Evolutionary conservation across 2,888 invertebrate species (phyloP).

Genomic region (Spisula solida): DNA sequence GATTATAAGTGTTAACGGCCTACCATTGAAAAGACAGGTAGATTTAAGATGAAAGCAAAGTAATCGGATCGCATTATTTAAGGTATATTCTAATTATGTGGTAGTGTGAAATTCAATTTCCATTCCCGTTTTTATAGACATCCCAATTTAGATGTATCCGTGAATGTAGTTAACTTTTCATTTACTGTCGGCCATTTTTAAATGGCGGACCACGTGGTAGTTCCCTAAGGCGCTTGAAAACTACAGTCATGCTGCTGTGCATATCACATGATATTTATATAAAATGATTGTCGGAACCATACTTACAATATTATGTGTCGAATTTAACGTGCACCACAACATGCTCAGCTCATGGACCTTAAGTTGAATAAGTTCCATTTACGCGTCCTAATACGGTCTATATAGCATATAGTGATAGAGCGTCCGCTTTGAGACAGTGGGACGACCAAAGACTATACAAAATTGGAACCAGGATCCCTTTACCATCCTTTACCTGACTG

Average conservation of each 20-base stretch:
- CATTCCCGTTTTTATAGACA: slow-evolving; percentile 49
- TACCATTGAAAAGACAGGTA: slow-evolving; percentile 58
- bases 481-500: no score
- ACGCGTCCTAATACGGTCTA: no score
- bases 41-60: slow-evolving; percentile 61
- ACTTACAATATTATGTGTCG: no score
- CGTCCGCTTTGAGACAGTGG: no score
- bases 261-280: neutral
- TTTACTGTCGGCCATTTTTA: neutral
- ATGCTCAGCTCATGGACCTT: no score
- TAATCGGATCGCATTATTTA: slow-evolving; percentile 61
- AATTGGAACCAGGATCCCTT: no score
- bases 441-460: no score
- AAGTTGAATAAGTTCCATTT: no score
- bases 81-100: slow-evolving; percentile 61
- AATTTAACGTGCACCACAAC: no score
- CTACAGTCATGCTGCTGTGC: neutral
- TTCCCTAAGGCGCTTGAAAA: neutral
- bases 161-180: neutral
- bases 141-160: neutral
- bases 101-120: slow-evolving; percentile 70
- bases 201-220: neutral
- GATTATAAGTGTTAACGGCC: slow-evolving; percentile 68
- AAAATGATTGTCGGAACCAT: no score
- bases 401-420: no score